A percentile compares a stretch with the other conserved stretches of the same genome.
These are phyloP conservation scores for Drosophila paranaensis DNA, from an alignment of 2,888 invertebrate genomes.

Conservation along the genomic window DNA sequence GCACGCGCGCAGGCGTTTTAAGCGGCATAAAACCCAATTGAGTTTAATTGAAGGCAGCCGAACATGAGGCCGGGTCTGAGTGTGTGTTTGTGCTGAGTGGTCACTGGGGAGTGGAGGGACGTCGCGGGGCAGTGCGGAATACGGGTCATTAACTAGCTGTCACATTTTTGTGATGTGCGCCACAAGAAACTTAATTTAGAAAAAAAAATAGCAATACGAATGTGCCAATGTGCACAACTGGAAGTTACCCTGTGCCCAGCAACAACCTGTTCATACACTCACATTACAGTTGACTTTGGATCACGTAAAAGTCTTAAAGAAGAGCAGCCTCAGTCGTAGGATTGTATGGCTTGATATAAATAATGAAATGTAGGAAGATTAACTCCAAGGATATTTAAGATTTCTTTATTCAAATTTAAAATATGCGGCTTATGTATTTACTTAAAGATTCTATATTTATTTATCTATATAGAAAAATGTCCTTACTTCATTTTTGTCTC, in stretches of 20 bases:
- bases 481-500: no score
- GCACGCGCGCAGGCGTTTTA: constrained; percentile 77
- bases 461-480: no score
- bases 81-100: constrained; percentile 9
- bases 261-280: background rate
- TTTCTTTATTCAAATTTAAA: no score
- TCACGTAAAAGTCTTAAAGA: background rate
- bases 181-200: constrained; percentile 60
- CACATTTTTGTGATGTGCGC: constrained; percentile 69
- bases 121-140: constrained; percentile 10
- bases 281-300: background rate
- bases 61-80: constrained; percentile 26
- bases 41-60: constrained; percentile 73
- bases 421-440: no score
- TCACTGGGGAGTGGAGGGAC: background rate
- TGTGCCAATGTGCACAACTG: constrained; percentile 6
- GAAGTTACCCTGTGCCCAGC: background rate
- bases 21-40: constrained; percentile 70
- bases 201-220: no score
- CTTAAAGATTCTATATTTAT: no score
- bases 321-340: background rate
- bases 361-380: background rate
- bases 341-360: no score
- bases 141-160: constrained; percentile 68
- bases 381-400: background rate